Conservation (phyloP, 2,797 vertebrate genomes). For the Sarcoramphus papa region DNA sequence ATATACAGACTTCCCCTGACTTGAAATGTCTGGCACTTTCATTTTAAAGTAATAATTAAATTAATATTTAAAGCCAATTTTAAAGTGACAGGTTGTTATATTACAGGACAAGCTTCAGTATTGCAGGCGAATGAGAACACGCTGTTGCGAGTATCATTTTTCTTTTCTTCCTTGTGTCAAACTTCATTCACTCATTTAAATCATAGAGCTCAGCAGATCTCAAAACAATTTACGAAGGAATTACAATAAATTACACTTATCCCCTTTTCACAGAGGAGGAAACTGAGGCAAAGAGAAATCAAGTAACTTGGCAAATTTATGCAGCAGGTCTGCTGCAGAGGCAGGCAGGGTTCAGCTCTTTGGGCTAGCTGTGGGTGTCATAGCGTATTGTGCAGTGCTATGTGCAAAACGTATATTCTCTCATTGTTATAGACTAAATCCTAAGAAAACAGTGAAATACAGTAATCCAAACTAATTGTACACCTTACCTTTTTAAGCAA, state of each 20-base stretch:
- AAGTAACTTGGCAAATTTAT: background rate
- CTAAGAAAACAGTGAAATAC: background rate
- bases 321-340: background rate
- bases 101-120: background rate
- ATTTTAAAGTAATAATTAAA: background rate
- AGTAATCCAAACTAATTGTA: background rate
- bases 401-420: background rate
- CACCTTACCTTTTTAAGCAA: background rate
- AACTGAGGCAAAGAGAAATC: conserved; percentile 16
- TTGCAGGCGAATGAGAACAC: background rate
- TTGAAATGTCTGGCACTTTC: background rate
- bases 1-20: background rate
- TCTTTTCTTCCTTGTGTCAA: background rate
- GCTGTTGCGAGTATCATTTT: background rate
- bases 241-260: background rate
- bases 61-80: background rate
- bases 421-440: background rate
- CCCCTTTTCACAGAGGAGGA: background rate
- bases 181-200: background rate
- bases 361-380: rapidly evolving
- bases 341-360: background rate
- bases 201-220: background rate
- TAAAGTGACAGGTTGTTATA: background rate
- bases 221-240: background rate
- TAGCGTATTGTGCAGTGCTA: background rate